A percentile compares a stretch with the other conserved stretches of the same genome.
phyloP scores from a whole-genome alignment of 2,888 invertebrate species.

The Pyrrhosoma nymphula region DNA sequence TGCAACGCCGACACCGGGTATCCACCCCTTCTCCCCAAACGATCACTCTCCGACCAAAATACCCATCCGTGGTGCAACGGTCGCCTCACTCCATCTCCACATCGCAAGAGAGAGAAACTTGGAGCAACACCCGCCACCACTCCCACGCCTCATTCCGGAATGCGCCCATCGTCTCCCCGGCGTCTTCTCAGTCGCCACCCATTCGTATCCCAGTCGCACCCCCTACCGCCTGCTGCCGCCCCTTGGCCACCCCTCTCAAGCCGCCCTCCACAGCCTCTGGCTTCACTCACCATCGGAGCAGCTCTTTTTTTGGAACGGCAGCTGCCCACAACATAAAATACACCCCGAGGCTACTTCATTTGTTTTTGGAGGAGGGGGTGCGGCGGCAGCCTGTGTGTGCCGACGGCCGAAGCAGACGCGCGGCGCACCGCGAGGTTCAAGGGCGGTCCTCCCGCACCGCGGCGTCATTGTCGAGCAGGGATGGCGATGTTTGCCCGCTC shows the following conservation, averaged over 20 bases:
- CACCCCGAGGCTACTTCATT: constrained; percentile 56
- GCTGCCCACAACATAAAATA: constrained; percentile 67
- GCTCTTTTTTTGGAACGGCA: constrained; percentile 64
- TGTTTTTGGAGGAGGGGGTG: constrained; percentile 47
- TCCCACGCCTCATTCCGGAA: too few species aligned
- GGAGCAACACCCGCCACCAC: too few species aligned
- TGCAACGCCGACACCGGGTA: too few species aligned
- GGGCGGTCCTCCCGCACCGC: neutral
- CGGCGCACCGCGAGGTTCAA: neutral
- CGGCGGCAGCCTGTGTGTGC: constrained; percentile 12
- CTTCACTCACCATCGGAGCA: constrained; percentile 1
- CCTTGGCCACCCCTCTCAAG: neutral
- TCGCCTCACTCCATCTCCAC: too few species aligned
- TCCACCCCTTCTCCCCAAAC: too few species aligned
- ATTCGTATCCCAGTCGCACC: neutral
- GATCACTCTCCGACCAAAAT: too few species aligned
- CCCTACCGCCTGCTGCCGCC: neutral
- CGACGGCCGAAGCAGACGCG: neutral
- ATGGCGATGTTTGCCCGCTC: too few species aligned
- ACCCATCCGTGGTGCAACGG: too few species aligned
- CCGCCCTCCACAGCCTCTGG: neutral
- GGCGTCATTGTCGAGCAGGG: neutral
- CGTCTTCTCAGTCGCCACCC: neutral
- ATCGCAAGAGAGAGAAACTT: too few species aligned
- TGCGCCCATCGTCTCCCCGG: neutral